Base-by-base conservation (phyloP, 2,888 invertebrate genomes). In the Hemaris fuciformis region DNA sequence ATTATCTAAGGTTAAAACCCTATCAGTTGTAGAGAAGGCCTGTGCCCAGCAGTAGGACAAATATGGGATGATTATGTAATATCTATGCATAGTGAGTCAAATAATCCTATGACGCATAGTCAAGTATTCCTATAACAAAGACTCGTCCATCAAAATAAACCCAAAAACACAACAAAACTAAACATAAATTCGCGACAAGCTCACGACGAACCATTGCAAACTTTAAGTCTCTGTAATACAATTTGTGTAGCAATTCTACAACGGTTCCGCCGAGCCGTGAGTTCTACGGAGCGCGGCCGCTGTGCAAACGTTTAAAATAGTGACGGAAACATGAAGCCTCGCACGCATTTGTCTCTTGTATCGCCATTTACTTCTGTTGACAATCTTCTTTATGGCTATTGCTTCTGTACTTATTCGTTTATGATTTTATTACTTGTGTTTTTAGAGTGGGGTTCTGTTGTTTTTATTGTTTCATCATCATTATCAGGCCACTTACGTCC, bases 271-370 rank as follows among this genome's bases (percentile, higher is more conserved):
- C 18, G n/a, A 42, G 7, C 20, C 43, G 20, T 31, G 18, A 53
- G 18, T 53, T 53, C 31, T 53, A 18, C 53, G 31, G 18, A 31
- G n/a, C 6, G 46, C 31, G 3, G 27, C 25, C 53, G 27, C 8
- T 53, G 31, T 53, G 53, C 53, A 31, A 53, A 53, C 53, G 53
- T 53, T 53, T 53, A 31, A 45, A 53, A 53, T 15, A 6, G 7
- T 6, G n/a, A n/a, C 38, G 18, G 46, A 15, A 23, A 31, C 53
- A 53, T 53, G 31, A 53, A 18, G 53, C 53, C 38, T 45, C 23
- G 45, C 23, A 10, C 27, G 53, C 31, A 53, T 53, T 53, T 53
- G 53, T 53, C 27, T 53, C 18, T 13, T 31, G 15, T 53, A 31
- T 46, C 53, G 18, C 53, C 13, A 53, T 53, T 48, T 53, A 53